phyloP scores from a whole-genome alignment of 2,113 vertebrate genomes.

The Leptosomus discolor region DNA sequence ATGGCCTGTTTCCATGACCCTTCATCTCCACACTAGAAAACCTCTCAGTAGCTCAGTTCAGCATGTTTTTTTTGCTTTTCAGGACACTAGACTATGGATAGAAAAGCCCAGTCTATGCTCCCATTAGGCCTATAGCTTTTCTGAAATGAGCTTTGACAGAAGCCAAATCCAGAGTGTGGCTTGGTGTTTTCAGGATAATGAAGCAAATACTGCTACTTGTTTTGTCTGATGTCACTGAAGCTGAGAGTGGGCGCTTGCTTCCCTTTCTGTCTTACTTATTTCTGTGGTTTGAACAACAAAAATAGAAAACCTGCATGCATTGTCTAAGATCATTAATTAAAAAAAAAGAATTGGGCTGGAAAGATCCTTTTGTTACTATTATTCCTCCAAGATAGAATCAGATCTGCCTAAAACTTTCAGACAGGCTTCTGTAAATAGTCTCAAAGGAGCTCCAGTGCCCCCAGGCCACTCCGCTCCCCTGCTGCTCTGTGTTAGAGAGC shows the following conservation, averaged over 20 bases:
- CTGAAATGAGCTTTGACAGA: neutral
- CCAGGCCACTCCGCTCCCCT: neutral
- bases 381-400: neutral
- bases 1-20: neutral
- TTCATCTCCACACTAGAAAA: neutral
- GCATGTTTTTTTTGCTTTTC: neutral
- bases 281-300: neutral
- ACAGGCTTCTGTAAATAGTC: neutral
- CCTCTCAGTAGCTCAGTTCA: neutral
- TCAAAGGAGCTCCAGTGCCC: neutral
- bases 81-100: neutral
- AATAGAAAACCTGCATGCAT: rapidly evolving
- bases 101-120: neutral
- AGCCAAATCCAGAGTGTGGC: neutral
- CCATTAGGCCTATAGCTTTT: neutral
- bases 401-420: neutral
- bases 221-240: neutral
- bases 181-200: neutral
- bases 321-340: neutral
- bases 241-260: neutral
- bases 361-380: neutral
- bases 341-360: neutral
- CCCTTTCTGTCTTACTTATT: neutral
- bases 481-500: neutral
- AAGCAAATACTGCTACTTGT: neutral